These are phyloP conservation scores for Ploceus nigricollis DNA, from an alignment of 2,113 vertebrate genomes.

Conservation along the genomic window DNA sequence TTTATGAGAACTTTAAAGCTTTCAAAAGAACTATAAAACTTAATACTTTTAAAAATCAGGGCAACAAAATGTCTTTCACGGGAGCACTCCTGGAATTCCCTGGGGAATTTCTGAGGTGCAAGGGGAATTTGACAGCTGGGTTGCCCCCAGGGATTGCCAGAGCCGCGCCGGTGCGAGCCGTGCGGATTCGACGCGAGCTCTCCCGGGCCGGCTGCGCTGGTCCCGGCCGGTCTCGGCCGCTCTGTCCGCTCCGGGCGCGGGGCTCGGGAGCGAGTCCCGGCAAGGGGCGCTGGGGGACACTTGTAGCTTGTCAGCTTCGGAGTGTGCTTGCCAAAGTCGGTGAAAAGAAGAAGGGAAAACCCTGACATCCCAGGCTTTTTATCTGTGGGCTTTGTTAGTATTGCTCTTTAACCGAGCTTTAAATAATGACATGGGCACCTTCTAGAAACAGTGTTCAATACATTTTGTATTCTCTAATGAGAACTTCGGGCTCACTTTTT, in stretches of 20 bases:
- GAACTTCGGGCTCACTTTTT: not conserved
- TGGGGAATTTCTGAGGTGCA: not conserved
- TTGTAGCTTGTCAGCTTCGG: too few species aligned
- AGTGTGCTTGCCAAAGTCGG: not conserved
- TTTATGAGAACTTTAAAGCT: too few species aligned
- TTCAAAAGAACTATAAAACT: too few species aligned
- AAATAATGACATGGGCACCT: too few species aligned
- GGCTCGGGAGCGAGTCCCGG: not conserved
- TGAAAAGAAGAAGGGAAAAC: not conserved
- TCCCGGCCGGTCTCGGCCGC: too few species aligned
- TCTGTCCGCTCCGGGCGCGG: too few species aligned
- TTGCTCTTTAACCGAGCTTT: not conserved
- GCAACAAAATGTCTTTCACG: accelerated
- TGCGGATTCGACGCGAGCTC: not conserved
- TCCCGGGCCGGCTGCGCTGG: not conserved
- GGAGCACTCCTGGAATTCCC: not conserved
- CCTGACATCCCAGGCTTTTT: not conserved
- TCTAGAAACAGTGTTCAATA: not conserved
- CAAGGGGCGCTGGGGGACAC: not conserved
- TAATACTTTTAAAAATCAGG: too few species aligned
- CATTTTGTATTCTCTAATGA: too few species aligned
- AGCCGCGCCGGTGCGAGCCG: not conserved
- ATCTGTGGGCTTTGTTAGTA: not conserved
- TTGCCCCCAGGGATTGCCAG: not conserved
- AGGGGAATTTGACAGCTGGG: not conserved